A percentile compares a stretch with the other conserved stretches of the same genome.
Conservation (phyloP, 1,140 invertebrate genomes). For the Trinorchestia longiramus region DNA sequence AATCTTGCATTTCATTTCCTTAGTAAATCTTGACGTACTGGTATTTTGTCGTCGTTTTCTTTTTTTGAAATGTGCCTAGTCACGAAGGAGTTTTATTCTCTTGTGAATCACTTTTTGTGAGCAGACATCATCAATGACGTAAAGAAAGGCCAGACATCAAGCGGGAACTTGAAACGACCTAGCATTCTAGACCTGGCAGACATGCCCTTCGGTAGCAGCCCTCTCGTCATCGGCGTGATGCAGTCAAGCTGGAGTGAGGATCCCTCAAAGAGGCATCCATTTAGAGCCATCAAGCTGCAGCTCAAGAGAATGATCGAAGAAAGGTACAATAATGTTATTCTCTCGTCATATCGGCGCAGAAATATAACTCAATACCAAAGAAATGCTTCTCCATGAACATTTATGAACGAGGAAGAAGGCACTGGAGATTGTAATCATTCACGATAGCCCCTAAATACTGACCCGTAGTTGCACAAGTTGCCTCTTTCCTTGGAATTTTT, state of each 20-base stretch:
- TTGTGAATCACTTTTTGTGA: not conserved
- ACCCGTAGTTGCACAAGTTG: too few species aligned
- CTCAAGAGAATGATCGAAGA: slow-evolving; percentile 80
- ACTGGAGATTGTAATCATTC: too few species aligned
- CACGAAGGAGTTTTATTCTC: too few species aligned
- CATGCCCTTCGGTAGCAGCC: slow-evolving; percentile 62
- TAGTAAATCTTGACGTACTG: too few species aligned
- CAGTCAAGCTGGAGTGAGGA: slow-evolving; percentile 84
- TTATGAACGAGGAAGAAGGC: too few species aligned
- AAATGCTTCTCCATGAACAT: too few species aligned
- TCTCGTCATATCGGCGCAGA: slow-evolving; percentile 70
- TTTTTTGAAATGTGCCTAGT: too few species aligned
- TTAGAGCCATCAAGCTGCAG: slow-evolving; percentile 78
- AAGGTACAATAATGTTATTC: slow-evolving; percentile 67
- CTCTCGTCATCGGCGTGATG: slow-evolving; percentile 70
- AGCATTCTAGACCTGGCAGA: slow-evolving; percentile 59
- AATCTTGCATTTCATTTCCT: too few species aligned
- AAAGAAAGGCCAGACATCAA: slow-evolving; percentile 50
- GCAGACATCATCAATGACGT: slow-evolving; percentile 62
- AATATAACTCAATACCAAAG: too few species aligned
- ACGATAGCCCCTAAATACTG: too few species aligned
- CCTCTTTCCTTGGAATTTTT: too few species aligned
- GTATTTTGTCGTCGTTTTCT: too few species aligned
- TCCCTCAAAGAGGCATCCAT: slow-evolving; percentile 78
- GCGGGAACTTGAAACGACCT: slow-evolving; percentile 59